A percentile compares a stretch with the other conserved stretches of the same genome.
These are phyloP conservation scores for Gobio occitaniae DNA, from an alignment of 2,797 vertebrate species.

Conservation along the genomic window DNA sequence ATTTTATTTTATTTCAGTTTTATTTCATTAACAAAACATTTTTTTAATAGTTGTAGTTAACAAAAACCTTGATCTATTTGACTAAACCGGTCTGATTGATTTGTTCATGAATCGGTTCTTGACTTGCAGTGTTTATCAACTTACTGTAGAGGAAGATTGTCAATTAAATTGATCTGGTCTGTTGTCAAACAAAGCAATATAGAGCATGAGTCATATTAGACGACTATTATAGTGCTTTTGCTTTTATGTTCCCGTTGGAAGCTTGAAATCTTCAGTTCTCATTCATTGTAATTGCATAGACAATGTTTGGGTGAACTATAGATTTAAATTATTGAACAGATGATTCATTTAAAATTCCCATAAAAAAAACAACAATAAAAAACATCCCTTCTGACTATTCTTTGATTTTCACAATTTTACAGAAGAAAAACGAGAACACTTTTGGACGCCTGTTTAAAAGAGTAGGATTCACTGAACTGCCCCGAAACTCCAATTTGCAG, in stretches of 20 bases:
- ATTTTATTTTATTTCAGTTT: too few species aligned
- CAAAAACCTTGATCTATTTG: neutral
- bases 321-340: neutral
- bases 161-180: neutral
- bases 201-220: neutral
- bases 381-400: slow-evolving; percentile 47
- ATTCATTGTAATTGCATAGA: neutral
- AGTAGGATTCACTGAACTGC: slow-evolving; percentile 84
- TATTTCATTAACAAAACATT: neutral
- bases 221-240: neutral
- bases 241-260: neutral
- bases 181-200: neutral
- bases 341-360: neutral
- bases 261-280: neutral
- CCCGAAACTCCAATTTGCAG: slow-evolving; percentile 62
- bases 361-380: neutral
- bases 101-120: neutral
- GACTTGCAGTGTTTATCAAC: neutral
- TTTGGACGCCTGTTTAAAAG: slow-evolving; percentile 93
- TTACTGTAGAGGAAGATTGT: neutral
- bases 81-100: too few species aligned
- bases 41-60: neutral
- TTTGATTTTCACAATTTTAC: slow-evolving; percentile 84
- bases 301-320: slow-evolving; percentile 4
- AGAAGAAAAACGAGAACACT: slow-evolving; percentile 89